Conservation (phyloP, 2,888 invertebrate species). For the Pseudoips prasinana region DNA sequence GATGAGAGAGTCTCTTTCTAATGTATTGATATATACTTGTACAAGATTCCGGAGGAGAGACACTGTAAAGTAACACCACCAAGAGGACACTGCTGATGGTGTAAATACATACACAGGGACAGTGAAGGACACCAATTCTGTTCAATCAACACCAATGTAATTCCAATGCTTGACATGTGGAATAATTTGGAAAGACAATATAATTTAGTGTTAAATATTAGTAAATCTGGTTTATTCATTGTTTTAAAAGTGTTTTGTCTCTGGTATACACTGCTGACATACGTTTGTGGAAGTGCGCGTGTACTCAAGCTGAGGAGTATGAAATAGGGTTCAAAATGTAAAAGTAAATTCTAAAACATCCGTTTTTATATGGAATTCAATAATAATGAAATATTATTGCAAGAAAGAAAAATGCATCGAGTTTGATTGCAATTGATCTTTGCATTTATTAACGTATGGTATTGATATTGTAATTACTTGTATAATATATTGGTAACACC, state of each 20-base stretch:
- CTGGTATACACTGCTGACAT: constrained; percentile 66
- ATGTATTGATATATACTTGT: constrained; percentile 76
- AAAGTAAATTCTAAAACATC: constrained; percentile 51
- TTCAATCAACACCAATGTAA: constrained; percentile 57
- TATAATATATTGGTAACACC: constrained; percentile 79
- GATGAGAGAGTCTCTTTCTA: constrained; percentile 66
- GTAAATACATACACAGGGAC: constrained; percentile 60
- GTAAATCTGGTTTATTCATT: constrained; percentile 79
- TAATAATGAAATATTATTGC: constrained; percentile 52
- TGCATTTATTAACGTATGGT: constrained; percentile 83
- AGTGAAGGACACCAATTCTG: constrained; percentile 58
- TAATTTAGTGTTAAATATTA: constrained; percentile 80
- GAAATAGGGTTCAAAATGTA: constrained; percentile 53
- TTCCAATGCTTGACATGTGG: constrained; percentile 65
- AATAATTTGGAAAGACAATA: constrained; percentile 80
- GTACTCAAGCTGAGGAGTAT: constrained; percentile 58
- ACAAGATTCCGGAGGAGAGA: constrained; percentile 73
- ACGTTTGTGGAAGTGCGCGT: constrained; percentile 63
- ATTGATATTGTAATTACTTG: constrained; percentile 83
- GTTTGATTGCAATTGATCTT: constrained; percentile 81
- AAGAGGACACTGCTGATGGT: constrained; percentile 57
- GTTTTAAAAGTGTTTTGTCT: constrained; percentile 80
- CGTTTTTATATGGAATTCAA: constrained; percentile 63
- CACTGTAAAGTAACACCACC: constrained; percentile 61
- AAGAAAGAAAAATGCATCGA: constrained; percentile 60